Conservation (phyloP, 2,797 vertebrate genomes). For the Lates japonicus region DNA sequence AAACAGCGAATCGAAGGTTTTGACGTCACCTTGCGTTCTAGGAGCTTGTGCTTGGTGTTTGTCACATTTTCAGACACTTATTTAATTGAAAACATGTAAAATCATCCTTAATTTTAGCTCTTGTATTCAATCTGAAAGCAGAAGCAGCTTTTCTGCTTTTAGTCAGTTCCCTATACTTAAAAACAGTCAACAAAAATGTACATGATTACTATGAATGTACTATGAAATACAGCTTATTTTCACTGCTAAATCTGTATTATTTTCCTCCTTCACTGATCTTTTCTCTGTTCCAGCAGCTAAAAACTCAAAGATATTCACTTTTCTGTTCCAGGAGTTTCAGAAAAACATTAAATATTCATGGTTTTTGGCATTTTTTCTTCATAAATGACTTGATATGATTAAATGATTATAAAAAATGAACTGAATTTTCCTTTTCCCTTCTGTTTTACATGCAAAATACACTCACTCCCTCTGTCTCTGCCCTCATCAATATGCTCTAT, state of each 20-base stretch:
- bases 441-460: neutral
- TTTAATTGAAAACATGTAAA: neutral
- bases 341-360: neutral
- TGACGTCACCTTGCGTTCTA: no score
- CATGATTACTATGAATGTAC: no score
- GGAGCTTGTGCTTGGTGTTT: no score
- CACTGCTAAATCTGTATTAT: no score
- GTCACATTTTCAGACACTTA: neutral
- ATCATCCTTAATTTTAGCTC: accelerated
- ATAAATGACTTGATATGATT: constrained; percentile 1
- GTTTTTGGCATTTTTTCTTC: neutral
- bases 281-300: neutral
- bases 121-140: neutral
- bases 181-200: no score
- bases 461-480: neutral
- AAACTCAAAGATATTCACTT: neutral
- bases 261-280: neutral
- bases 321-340: neutral
- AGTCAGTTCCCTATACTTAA: no score
- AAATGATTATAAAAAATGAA: neutral
- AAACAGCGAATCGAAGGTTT: neutral
- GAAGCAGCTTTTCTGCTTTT: neutral
- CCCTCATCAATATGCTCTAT: constrained; percentile 51
- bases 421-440: neutral
- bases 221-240: no score